These are phyloP conservation scores for Mycogona germanica DNA, from an alignment of 2,888 invertebrate species.

Conservation along the genomic window DNA sequence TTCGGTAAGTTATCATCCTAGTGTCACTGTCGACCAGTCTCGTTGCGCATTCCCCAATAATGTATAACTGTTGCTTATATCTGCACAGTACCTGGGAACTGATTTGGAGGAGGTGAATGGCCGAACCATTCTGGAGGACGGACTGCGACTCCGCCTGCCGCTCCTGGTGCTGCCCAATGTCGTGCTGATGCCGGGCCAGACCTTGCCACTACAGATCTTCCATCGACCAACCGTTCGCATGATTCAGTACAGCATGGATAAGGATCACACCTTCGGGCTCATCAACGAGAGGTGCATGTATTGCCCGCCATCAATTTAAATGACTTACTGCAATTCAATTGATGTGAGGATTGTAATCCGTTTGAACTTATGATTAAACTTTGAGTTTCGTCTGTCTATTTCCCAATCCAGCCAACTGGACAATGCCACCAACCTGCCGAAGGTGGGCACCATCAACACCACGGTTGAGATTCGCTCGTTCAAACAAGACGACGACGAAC, in stretches of 20 bases:
- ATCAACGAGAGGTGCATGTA: slow-evolving; percentile 38
- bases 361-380: not conserved
- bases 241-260: slow-evolving; percentile 44
- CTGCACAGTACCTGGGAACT: slow-evolving; percentile 43
- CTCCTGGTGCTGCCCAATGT: slow-evolving; percentile 47
- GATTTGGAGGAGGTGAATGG: slow-evolving; percentile 50
- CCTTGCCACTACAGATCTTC: slow-evolving; percentile 54
- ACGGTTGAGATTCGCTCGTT: slow-evolving; percentile 53
- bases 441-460: slow-evolving; percentile 47
- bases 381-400: not conserved
- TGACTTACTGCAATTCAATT: not conserved
- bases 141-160: slow-evolving; percentile 39
- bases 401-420: slow-evolving; percentile 17
- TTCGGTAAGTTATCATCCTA: slow-evolving; percentile 38
- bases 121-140: slow-evolving; percentile 47
- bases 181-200: slow-evolving; percentile 64
- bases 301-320: not conserved
- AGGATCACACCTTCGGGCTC: slow-evolving; percentile 51
- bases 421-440: slow-evolving; percentile 30
- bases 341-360: too few species aligned
- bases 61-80: not conserved
- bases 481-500: slow-evolving; percentile 39
- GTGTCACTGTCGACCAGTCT: not conserved
- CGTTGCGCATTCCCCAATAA: not conserved
- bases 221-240: slow-evolving; percentile 44